Conservation (phyloP, 2,113 vertebrate species). For the Seriola dumerili region DNA sequence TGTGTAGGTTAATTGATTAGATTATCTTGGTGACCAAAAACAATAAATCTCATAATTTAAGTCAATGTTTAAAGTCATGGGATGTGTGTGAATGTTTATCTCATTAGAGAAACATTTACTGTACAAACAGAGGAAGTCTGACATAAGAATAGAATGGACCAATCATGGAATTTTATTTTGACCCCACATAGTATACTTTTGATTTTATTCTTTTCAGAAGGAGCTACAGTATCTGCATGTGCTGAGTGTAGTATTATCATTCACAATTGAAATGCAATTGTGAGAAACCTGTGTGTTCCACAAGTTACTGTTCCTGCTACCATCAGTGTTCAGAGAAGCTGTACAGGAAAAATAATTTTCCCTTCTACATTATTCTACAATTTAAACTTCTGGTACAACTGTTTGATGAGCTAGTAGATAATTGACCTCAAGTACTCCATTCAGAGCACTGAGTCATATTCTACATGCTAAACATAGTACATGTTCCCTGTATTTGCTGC, state of each 20-base stretch:
- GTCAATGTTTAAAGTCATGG: background rate
- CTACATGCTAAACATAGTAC: slow-evolving; percentile 1
- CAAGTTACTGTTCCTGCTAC: background rate
- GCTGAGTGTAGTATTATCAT: background rate
- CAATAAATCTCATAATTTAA: background rate
- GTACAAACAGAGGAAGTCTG: background rate
- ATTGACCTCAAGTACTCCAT: background rate
- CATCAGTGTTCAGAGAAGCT: background rate
- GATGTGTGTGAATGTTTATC: background rate
- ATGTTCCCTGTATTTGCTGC: background rate
- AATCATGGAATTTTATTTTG: background rate
- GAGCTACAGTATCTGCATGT: background rate
- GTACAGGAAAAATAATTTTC: background rate
- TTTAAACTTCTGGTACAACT: background rate
- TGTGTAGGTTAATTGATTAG: background rate
- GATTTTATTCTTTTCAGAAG: background rate
- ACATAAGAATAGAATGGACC: background rate
- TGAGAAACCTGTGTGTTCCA: background rate
- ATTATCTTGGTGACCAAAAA: slow-evolving; percentile 16
- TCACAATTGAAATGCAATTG: background rate
- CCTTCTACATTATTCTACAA: background rate
- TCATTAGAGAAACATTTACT: background rate
- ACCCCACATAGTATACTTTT: background rate
- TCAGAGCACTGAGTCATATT: background rate
- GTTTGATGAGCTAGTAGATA: background rate